Conservation (phyloP, 2,797 vertebrate genomes). For the Cichlasoma orientale region DNA sequence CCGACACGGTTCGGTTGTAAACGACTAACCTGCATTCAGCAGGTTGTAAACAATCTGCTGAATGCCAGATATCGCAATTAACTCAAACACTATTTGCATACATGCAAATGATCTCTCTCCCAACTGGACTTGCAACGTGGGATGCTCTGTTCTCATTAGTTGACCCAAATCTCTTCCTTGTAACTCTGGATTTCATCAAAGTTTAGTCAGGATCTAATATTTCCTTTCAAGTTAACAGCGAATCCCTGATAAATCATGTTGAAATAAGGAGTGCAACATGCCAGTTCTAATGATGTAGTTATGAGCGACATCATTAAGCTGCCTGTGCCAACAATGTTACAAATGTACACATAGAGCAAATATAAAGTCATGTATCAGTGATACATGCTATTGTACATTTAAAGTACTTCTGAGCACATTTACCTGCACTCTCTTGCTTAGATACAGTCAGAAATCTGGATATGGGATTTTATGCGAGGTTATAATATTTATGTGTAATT, state of each 20-base stretch:
- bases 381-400: neutral
- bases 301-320: conserved; percentile 58
- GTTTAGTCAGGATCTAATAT: conserved; percentile 84
- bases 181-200: conserved; percentile 84
- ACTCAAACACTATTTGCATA: conserved; percentile 78
- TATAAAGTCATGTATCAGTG: conserved; percentile 26
- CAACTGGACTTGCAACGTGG: conserved; percentile 81
- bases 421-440: neutral
- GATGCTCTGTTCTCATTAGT: conserved; percentile 83
- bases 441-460: neutral
- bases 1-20: conserved; percentile 28
- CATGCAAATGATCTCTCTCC: conserved; percentile 80
- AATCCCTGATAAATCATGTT: conserved; percentile 81
- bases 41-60: no score
- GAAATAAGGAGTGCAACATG: conserved; percentile 79
- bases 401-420: neutral
- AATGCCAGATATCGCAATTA: conserved; percentile 78
- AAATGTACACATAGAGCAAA: conserved; percentile 22
- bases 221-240: conserved; percentile 85
- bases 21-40: no score
- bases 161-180: conserved; percentile 83
- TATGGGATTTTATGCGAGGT: neutral
- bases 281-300: conserved; percentile 79
- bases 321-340: conserved; percentile 44
- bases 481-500: neutral